Base-by-base conservation (phyloP, 2,797 vertebrate genomes). In the Labroides dimidiatus region DNA sequence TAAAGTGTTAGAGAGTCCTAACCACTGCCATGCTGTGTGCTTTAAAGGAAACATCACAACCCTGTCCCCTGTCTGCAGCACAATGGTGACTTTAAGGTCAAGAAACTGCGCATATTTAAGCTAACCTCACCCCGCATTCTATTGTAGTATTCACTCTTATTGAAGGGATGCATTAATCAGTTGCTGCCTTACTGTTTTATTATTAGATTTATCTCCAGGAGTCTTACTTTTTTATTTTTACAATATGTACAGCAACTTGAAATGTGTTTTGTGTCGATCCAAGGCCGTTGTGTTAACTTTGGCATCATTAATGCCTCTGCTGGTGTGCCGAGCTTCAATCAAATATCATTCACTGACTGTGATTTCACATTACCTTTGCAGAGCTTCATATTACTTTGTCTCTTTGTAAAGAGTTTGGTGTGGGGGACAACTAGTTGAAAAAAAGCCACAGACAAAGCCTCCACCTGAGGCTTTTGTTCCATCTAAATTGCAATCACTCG, bases 1-100 rank as follows among this genome's bases (percentile, higher is more conserved):
- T 21, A 64, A 59, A 63, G 11, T 45, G 51, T 67, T 54, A 55
- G 58, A 23, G 57, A 67, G 55, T 43, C 51, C 59, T 15, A 23
- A 19, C 8, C 41, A 24, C 36, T 54, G 21, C 6, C 37, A 37
- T 76, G 41, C 45, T 43, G 23, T 33, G 19, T 67, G 64, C 8
- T 59, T 72, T 23, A 30, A 49, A 44, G 37, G 6, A 56, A 36
- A 50, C 16, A 20, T 54, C 17, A 23, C 49, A 41, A 3, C 24
- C 6, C 17, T 42, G 11, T 57, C 51, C 8, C 10, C 43, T 53
- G 30, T 57, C 14, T 53, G 14, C 1, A 49, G 30, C n/a, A 55
- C 16, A 74, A 30, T 10, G 30, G 21, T 13, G 10, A 15, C 4
- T 17, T 33, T 48, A 11, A 1, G 30, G 30, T 33, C 30, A 39